A percentile compares a stretch with the other conserved stretches of the same genome.
These are phyloP conservation scores for Drosophila mimica DNA, from an alignment of 2,888 invertebrate genomes.

Conservation along the genomic window DNA sequence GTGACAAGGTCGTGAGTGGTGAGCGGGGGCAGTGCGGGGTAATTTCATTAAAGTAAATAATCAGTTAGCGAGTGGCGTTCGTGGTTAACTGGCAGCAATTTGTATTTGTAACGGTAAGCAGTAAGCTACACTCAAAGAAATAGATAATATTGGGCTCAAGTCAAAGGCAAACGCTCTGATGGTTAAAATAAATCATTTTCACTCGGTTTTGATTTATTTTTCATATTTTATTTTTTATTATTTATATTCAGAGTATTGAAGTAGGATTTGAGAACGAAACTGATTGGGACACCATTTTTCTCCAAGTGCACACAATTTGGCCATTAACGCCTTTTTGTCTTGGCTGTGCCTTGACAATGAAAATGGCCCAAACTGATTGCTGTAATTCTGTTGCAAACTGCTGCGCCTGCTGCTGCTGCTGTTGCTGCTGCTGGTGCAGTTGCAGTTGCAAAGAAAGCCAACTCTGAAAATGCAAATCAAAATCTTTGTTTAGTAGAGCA, in stretches of 20 bases:
- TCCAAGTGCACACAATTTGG: slow-evolving; percentile 63
- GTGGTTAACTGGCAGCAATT: slow-evolving; percentile 67
- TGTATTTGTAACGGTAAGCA: slow-evolving; percentile 67
- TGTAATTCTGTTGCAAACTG: slow-evolving; percentile 52
- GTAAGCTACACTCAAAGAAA: background rate
- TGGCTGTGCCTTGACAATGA: slow-evolving; percentile 67
- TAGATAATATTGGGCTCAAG: background rate
- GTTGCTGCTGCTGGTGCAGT: slow-evolving; percentile 2
- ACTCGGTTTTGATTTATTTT: background rate
- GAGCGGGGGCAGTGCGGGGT: slow-evolving; percentile 23
- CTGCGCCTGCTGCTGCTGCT: slow-evolving; percentile 10
- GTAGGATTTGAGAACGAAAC: background rate
- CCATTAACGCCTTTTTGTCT: slow-evolving; percentile 71
- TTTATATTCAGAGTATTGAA: background rate
- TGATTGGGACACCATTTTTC: background rate
- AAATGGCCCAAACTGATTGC: slow-evolving; percentile 69
- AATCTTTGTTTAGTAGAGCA: slow-evolving; percentile 77
- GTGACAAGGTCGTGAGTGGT: slow-evolving; percentile 64
- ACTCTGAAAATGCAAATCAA: slow-evolving; percentile 52
- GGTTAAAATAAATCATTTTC: background rate
- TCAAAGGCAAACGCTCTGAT: background rate
- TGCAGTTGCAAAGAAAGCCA: slow-evolving; percentile 15
- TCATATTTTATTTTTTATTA: background rate
- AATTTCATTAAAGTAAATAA: slow-evolving; percentile 78
- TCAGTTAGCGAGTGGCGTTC: slow-evolving; percentile 50